These are phyloP conservation scores for Chloroclysta siterata DNA, from an alignment of 2,888 invertebrate species.

Conservation along the genomic window DNA sequence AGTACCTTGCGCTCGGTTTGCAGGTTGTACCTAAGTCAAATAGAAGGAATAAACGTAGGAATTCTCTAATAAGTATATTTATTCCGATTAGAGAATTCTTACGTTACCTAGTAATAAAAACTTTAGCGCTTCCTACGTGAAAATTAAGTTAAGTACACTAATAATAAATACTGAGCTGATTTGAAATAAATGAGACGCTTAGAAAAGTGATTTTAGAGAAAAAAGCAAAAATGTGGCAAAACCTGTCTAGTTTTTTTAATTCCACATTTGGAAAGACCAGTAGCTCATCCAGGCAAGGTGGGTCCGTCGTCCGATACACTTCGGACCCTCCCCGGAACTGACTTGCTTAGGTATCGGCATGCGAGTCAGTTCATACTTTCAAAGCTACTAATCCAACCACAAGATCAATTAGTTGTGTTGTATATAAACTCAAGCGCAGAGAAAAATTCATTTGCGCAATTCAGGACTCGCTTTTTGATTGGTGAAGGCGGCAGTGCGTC, in stretches of 20 bases:
- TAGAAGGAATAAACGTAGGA: too few relatives aligned
- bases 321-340: slow-evolving; percentile 1
- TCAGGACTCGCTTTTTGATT: slow-evolving; percentile 3
- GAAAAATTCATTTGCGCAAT: slow-evolving; percentile 7
- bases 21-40: too few relatives aligned
- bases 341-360: not conserved
- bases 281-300: not conserved
- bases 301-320: slow-evolving; percentile 4
- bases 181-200: too few relatives aligned
- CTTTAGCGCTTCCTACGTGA: too few relatives aligned
- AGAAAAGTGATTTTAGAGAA: too few relatives aligned
- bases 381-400: not conserved
- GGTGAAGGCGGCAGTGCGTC: not conserved
- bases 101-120: too few relatives aligned
- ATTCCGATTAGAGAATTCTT: too few relatives aligned
- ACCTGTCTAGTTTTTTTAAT: not conserved
- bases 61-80: too few relatives aligned
- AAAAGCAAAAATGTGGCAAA: not conserved
- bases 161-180: too few relatives aligned
- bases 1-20: too few relatives aligned
- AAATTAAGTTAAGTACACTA: too few relatives aligned
- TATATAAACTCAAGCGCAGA: not conserved
- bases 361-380: slow-evolving; percentile 1
- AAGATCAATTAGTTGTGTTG: not conserved
- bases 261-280: not conserved